Evolutionary conservation across 2,888 invertebrate species (phyloP).

Genomic region (Plebejus argus): DNA sequence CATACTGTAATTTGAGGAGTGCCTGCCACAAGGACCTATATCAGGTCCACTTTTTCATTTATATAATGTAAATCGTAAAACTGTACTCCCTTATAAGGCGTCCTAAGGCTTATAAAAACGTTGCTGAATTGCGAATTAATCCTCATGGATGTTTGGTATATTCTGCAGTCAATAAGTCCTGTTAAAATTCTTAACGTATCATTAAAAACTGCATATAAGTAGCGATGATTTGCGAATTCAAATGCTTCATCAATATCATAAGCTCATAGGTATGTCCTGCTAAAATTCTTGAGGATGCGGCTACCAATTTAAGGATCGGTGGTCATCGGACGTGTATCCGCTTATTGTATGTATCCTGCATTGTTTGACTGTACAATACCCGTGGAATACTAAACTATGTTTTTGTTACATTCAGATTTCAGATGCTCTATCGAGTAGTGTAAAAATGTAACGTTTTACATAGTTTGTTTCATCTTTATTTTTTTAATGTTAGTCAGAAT

Average conservation of each 20-base stretch:
- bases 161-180: conserved; percentile 3
- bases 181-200: neutral
- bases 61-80: neutral
- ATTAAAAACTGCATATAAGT: neutral
- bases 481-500: too few relatives aligned
- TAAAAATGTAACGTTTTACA: neutral
- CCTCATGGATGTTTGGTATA: neutral
- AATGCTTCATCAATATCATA: neutral
- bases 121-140: neutral
- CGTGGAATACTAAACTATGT: conserved; percentile 43
- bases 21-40: neutral
- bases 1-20: neutral
- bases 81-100: neutral
- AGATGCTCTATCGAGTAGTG: neutral
- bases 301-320: conserved; percentile 26
- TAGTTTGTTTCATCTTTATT: too few relatives aligned
- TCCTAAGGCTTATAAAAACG: neutral
- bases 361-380: conserved; percentile 54
- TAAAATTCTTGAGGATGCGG: conserved; percentile 16
- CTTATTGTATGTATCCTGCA: conserved; percentile 66
- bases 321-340: conserved; percentile 58
- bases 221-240: neutral
- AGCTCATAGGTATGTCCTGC: neutral
- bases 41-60: neutral
- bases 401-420: neutral